Evolutionary conservation across 1,140 invertebrate species (phyloP), one percentile per base, ranked within the genome.

Genomic region (Dermatophagoides farinae): DNA sequence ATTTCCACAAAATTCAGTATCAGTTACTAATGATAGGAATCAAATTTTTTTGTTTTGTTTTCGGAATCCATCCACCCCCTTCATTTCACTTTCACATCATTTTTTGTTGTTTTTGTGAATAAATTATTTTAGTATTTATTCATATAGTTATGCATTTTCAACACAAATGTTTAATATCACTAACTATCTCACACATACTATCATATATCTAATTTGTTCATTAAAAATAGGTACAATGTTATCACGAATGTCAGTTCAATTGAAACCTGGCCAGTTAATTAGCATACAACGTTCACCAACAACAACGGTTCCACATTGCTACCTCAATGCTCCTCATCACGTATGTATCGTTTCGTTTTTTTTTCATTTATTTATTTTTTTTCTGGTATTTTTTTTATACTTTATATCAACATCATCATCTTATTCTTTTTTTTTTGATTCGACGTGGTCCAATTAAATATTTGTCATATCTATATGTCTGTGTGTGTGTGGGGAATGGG

Each of bases 241-340:
- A 22, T 65, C 64, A 20, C 40, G 64, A 57, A 65, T 65, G 64
- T 65, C 64, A 22, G 64, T 65, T n/a, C 61, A 62, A 41, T 40
- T 65, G 23, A 62, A 63, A 41, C 61, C 64, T 5, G 64, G 64
- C 11, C 64, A 65, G 57, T 23, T 65, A 16, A 65, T 65, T n/a
- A 60, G 57, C 51, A 63, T 65, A 14, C 64, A 65, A 57, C 37
- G 64, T 10, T 51, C 60, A 23, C 62, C 63, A 20, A 64, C 40
- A 22, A 14, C 63, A 20, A 8, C 39, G 0, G 23, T 64, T 14
- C 64, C 60, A 20, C 61, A 65, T 57, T 65, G 64, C 51, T 65
- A 57, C 22, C 40, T 65, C 9, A 65, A 65, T 41, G 64, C 64
- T 22, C 64, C 64, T 4, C 64, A 65, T 64, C 64, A 65, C 43